Conservation (phyloP, 2,888 invertebrate genomes). For the Lasioglossum figueresi region DNA sequence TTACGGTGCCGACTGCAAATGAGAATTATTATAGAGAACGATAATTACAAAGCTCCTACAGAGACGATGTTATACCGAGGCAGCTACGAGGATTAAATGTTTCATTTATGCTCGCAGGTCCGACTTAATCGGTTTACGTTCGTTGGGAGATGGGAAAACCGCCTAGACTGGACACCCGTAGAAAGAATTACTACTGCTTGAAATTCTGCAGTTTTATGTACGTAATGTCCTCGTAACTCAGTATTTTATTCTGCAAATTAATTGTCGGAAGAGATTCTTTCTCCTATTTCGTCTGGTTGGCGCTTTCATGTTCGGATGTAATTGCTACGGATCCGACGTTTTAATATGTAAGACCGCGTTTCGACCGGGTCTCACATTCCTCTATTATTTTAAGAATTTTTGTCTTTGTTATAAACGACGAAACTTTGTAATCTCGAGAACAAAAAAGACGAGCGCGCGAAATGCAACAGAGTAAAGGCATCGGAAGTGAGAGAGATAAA, state of each 20-base stretch:
- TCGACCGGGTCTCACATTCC: neutral
- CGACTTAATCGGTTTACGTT: constrained; percentile 61
- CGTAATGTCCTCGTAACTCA: constrained; percentile 12
- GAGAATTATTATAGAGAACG: constrained; percentile 46
- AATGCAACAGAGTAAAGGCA: neutral
- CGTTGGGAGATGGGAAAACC: constrained; percentile 57
- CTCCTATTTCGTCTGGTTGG: neutral
- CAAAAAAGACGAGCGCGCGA: too few species aligned
- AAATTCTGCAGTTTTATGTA: constrained; percentile 41
- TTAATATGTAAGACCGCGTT: neutral
- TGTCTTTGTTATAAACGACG: neutral
- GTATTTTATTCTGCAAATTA: constrained; percentile 22
- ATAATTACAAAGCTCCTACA: constrained; percentile 48
- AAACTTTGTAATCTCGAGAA: neutral
- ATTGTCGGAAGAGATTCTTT: neutral
- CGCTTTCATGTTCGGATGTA: neutral
- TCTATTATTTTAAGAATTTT: neutral
- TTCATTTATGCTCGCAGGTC: constrained; percentile 55
- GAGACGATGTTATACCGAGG: constrained; percentile 41
- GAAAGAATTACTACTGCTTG: constrained; percentile 54
- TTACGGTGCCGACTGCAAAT: constrained; percentile 27
- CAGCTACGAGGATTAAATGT: constrained; percentile 51
- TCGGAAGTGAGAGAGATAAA: neutral
- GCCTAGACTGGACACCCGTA: constrained; percentile 32
- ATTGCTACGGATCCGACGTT: neutral